Percentiles rank a stretch among this genome's conserved stretches.
Conservation (phyloP, 2,888 invertebrate species). For the Drosophila longiperda region DNA sequence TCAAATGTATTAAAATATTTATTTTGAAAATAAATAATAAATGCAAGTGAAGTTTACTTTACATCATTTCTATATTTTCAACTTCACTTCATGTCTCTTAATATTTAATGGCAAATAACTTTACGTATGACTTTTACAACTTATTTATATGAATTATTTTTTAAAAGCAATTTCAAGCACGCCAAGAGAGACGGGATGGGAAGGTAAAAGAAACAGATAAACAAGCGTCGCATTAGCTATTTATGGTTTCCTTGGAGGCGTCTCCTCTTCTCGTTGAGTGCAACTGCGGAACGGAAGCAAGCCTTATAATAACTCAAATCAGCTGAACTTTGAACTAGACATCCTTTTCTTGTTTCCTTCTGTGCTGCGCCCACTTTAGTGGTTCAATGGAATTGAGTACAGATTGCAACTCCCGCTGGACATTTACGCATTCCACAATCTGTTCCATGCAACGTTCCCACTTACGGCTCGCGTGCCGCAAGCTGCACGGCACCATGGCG, state of each 20-base stretch:
- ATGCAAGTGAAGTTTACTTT: not conserved
- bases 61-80: not conserved
- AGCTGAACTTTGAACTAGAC: slow-evolving; percentile 49
- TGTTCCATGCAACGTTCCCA: slow-evolving; percentile 54
- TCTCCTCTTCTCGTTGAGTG: not conserved
- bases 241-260: slow-evolving; percentile 16
- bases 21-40: not conserved
- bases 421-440: slow-evolving; percentile 42
- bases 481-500: slow-evolving; percentile 35
- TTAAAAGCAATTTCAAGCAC: slow-evolving; percentile 27
- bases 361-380: slow-evolving; percentile 22
- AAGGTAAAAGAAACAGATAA: slow-evolving; percentile 8
- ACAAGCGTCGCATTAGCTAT: slow-evolving; percentile 10
- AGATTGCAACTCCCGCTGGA: slow-evolving; percentile 43
- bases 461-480: slow-evolving; percentile 37
- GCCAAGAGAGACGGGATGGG: slow-evolving; percentile 4
- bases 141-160: slow-evolving; percentile 40
- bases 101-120: not conserved
- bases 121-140: slow-evolving; percentile 17
- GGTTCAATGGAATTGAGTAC: slow-evolving; percentile 37
- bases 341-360: not conserved
- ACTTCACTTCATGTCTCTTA: not conserved
- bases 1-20: not conserved
- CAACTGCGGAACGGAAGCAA: slow-evolving; percentile 1
- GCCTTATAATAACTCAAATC: slow-evolving; percentile 12